Percentiles rank a stretch among this genome's conserved stretches.
These are phyloP conservation scores for Melanostoma scalare DNA, from an alignment of 2,888 invertebrate species.

Conservation along the genomic window DNA sequence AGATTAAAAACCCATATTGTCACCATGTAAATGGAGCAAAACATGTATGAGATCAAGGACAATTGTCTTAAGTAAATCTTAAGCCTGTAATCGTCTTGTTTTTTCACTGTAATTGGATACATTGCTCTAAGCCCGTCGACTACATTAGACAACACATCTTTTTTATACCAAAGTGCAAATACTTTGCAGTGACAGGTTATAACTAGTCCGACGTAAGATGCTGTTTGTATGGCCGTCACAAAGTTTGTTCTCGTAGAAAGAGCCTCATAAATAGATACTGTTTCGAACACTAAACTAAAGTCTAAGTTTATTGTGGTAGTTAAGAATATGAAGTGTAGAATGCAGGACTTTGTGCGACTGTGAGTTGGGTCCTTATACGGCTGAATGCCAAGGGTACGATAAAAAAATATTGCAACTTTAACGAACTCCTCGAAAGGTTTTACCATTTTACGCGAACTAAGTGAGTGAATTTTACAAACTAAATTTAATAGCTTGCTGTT, in stretches of 20 bases:
- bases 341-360: slow-evolving; percentile 9
- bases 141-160: slow-evolving; percentile 73
- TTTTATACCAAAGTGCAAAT: slow-evolving; percentile 74
- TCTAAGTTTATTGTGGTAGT: slow-evolving; percentile 76
- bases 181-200: slow-evolving; percentile 77
- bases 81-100: slow-evolving; percentile 73
- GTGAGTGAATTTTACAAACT: too few relatives aligned
- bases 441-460: too few relatives aligned
- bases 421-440: slow-evolving; percentile 74
- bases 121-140: slow-evolving; percentile 74
- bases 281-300: slow-evolving; percentile 75
- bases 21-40: slow-evolving; percentile 75
- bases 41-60: slow-evolving; percentile 75
- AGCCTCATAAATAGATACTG: slow-evolving; percentile 76
- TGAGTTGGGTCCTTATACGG: slow-evolving; percentile 71
- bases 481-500: too few relatives aligned
- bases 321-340: slow-evolving; percentile 70
- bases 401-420: slow-evolving; percentile 75
- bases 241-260: slow-evolving; percentile 76
- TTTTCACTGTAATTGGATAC: slow-evolving; percentile 73
- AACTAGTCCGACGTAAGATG: slow-evolving; percentile 77
- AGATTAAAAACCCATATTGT: slow-evolving; percentile 79
- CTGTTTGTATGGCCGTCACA: slow-evolving; percentile 77
- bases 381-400: slow-evolving; percentile 76
- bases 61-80: slow-evolving; percentile 64